Evolutionary conservation across 2,113 vertebrate genomes (phyloP).

Genomic region (Dipodomys merriami): DNA sequence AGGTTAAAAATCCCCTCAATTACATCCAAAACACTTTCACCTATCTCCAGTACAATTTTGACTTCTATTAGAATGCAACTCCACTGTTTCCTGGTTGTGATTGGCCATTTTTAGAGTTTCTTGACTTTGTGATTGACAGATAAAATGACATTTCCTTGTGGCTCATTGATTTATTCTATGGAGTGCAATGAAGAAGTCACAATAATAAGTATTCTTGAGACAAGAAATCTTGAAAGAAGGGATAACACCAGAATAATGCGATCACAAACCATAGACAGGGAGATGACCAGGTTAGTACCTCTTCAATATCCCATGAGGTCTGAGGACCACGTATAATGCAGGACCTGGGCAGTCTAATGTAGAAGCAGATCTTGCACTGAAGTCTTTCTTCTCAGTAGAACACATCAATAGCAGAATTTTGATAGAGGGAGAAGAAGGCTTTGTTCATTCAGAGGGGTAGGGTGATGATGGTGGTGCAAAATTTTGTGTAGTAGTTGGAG

Average conservation of each 20-base stretch:
- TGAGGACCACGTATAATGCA: neutral
- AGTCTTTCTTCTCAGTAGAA: neutral
- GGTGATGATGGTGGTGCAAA: neutral
- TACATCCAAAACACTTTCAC: neutral
- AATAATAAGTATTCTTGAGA: neutral
- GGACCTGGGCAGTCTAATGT: fast-evolving
- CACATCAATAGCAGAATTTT: neutral
- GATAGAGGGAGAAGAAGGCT: neutral
- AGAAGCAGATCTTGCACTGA: no score
- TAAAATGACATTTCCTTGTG: neutral
- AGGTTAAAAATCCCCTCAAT: neutral
- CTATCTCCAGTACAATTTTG: neutral
- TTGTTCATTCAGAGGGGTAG: neutral
- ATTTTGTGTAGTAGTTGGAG: neutral
- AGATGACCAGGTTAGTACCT: neutral
- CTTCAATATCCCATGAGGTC: neutral
- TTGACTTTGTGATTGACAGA: neutral
- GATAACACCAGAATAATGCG: neutral
- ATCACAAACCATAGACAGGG: neutral
- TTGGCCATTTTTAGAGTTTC: neutral
- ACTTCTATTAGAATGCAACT: neutral
- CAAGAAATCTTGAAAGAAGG: neutral
- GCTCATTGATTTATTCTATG: neutral
- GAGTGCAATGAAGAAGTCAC: neutral
- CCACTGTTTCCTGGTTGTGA: neutral